phyloP scores from a whole-genome alignment of 2,113 vertebrate genomes.

The Oxyura jamaicensis region DNA sequence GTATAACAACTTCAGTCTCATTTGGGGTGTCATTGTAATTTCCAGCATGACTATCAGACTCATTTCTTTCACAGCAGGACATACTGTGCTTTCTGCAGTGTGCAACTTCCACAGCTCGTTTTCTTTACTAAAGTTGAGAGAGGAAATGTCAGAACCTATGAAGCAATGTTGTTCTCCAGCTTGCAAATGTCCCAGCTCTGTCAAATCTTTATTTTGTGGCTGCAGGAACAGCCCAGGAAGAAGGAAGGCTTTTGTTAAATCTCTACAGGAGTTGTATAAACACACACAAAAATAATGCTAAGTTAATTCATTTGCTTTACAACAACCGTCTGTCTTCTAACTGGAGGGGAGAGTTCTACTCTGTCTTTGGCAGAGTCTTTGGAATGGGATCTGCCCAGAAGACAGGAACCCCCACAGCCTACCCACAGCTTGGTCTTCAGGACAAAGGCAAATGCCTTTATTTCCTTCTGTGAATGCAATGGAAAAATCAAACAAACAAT shows the following conservation, averaged over 20 bases:
- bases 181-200: background rate
- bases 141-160: background rate
- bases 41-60: conserved; percentile 13
- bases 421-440: background rate
- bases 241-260: background rate
- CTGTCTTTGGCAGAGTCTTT: background rate
- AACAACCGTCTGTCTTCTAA: background rate
- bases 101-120: background rate
- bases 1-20: conserved; percentile 41
- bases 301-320: background rate
- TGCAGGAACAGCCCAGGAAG: background rate
- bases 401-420: background rate
- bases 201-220: background rate
- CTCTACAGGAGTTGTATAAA: background rate
- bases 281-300: background rate
- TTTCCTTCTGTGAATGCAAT: background rate
- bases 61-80: conserved; percentile 29
- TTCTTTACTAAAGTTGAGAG: background rate
- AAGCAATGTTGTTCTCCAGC: background rate
- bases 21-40: conserved; percentile 13
- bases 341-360: background rate
- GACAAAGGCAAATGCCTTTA: background rate
- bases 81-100: conserved; percentile 4
- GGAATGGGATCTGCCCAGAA: background rate
- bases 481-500: background rate